These are phyloP conservation scores for Aplysina aerophoba DNA, from an alignment of 37 sponge, comb jelly and placozoan species.

Conservation along the genomic window DNA sequence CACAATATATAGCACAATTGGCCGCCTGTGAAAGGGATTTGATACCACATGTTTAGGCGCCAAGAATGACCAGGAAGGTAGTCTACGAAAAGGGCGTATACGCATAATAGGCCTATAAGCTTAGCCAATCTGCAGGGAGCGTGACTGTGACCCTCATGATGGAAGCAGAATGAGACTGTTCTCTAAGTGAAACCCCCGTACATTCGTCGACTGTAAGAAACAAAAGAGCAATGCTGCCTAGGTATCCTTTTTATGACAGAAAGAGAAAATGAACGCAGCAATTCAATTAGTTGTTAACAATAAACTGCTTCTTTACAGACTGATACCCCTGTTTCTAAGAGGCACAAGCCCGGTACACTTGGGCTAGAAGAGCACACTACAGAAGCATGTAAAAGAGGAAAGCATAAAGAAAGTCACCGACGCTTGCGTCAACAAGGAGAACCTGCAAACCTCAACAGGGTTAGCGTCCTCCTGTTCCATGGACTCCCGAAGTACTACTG, in stretches of 20 bases:
- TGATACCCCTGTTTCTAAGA: background rate
- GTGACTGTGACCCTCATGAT: background rate
- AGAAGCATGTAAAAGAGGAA: background rate
- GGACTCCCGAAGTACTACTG: conserved; percentile 18
- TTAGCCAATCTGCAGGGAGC: conserved; percentile 6
- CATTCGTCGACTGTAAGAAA: conserved; percentile 12
- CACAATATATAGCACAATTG: background rate
- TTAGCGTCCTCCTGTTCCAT: background rate
- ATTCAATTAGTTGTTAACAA: background rate
- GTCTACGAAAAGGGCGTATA: too few species aligned
- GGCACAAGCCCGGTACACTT: conserved; percentile 9
- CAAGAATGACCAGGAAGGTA: background rate
- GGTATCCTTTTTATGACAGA: conserved; percentile 3
- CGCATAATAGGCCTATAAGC: background rate
- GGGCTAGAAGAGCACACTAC: conserved; percentile 25
- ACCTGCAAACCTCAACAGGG: background rate
- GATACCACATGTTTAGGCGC: too few species aligned
- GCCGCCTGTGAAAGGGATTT: background rate
- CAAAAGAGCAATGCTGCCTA: conserved; percentile 12
- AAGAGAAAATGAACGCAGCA: background rate
- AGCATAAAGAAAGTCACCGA: conserved; percentile 12
- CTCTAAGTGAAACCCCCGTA: background rate
- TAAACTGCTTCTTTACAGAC: conserved; percentile 12
- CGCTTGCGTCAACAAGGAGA: conserved; percentile 3
- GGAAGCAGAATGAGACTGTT: background rate